Percentiles rank a stretch among this genome's conserved stretches.
Conservation (phyloP, 2,797 vertebrate species). For the Scyliorhinus canicula region DNA sequence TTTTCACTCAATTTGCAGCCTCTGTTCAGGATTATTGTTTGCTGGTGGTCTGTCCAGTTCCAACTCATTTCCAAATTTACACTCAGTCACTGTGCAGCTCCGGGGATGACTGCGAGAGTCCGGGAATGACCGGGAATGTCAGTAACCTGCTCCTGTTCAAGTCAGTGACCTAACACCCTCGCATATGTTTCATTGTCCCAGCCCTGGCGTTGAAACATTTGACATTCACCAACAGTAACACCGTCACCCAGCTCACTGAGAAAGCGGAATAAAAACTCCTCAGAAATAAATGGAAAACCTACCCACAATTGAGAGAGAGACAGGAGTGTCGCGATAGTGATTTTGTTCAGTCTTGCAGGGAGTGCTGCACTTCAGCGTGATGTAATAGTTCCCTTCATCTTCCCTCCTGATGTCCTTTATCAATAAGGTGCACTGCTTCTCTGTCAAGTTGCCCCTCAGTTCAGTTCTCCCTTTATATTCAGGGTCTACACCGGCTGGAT, state of each 20-base stretch:
- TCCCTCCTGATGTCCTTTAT: not conserved
- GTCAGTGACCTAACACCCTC: too few relatives aligned
- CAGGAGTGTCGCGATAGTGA: rapidly evolving
- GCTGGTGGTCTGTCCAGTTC: too few relatives aligned
- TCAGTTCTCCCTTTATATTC: not conserved
- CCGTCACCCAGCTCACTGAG: too few relatives aligned
- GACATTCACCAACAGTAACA: not conserved
- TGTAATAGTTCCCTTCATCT: not conserved
- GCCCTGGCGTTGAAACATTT: not conserved
- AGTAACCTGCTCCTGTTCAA: too few relatives aligned
- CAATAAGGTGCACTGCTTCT: not conserved
- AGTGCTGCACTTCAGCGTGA: not conserved
- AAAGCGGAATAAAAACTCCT: too few relatives aligned
- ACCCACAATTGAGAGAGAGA: not conserved
- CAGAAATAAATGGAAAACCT: not conserved
- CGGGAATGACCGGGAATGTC: too few relatives aligned
- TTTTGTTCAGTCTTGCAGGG: rapidly evolving
- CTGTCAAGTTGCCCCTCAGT: not conserved
- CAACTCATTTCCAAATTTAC: too few relatives aligned
- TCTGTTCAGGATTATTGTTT: too few relatives aligned
- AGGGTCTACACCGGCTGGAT: rapidly evolving
- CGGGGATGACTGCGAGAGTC: too few relatives aligned
- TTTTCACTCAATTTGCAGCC: too few relatives aligned
- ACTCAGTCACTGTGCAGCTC: too few relatives aligned
- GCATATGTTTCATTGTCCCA: too few relatives aligned